These are phyloP conservation scores for Ceratosolen fusciceps DNA, from an alignment of 1,140 invertebrate genomes.

Conservation along the genomic window DNA sequence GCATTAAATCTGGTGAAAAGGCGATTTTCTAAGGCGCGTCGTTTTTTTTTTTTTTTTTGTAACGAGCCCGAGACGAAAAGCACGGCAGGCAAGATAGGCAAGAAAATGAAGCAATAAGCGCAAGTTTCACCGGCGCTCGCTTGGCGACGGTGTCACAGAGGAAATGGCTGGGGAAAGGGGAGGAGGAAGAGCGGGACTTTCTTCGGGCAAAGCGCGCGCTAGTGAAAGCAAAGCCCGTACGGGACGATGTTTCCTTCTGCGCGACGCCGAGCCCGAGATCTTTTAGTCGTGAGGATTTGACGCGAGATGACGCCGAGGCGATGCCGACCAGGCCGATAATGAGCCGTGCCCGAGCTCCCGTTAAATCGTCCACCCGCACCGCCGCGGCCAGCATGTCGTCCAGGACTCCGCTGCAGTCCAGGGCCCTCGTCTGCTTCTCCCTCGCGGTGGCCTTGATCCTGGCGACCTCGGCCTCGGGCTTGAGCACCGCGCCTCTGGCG, in stretches of 20 bases:
- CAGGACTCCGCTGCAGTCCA: not conserved
- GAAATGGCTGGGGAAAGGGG: not conserved
- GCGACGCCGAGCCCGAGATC: not conserved
- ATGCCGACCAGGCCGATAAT: conserved; percentile 10
- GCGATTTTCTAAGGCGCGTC: not conserved
- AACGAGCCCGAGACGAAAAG: not conserved
- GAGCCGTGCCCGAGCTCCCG: conserved; percentile 1
- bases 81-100: not conserved
- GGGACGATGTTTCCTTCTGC: not conserved
- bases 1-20: conserved; percentile 14
- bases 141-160: not conserved
- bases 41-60: not conserved
- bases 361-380: not conserved
- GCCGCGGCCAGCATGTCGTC: not conserved
- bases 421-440: not conserved
- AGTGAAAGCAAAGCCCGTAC: not conserved
- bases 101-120: conserved; percentile 36
- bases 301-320: conserved; percentile 41
- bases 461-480: not conserved
- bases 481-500: not conserved
- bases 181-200: conserved; percentile 13
- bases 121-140: conserved; percentile 26
- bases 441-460: not conserved
- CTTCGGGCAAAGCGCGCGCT: conserved; percentile 21
- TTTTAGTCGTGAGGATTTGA: conserved; percentile 7